Evolutionary conservation across 1,140 invertebrate species (phyloP), one percentile per base, ranked within the genome.

Genomic region (Ceratitis capitata): DNA sequence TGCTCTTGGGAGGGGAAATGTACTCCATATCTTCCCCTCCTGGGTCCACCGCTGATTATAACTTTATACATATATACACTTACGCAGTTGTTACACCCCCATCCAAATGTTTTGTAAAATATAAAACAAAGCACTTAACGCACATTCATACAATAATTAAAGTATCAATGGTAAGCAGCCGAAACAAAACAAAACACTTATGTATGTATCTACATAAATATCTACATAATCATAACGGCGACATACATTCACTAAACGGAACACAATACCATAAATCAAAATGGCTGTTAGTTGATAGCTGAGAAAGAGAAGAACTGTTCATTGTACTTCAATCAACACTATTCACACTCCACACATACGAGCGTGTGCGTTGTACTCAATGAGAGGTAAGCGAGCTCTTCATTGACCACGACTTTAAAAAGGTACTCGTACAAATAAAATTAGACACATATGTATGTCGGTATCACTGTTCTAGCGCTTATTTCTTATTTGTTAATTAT

Each of bases 271-370:
- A 85, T 87, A 87, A 87, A 87, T 87, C 86, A 87, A 87, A 87
- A 87, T 87, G 86, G 86, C 83, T 86, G 83, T 58, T 47, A 45
- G 74, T 42, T 87, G 83, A 78, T 56, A 39, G 84, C 47, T 83
- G 53, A 61, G 85, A 56, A 47, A 85, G 61, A 74, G 61, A 58
- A 84, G 35, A 86, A 83, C 74, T 47, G 82, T 85, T 83, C 84
- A 87, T 84, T 85, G 82, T 82, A 85, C 86, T 86, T 86, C 86
- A 85, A 86, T 86, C 86, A 86, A 85, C 86, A 85, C 83, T 69
- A 86, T 35, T 51, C 39, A 23, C 2, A 23, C 39, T 39, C 39
- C 12, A 35, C n/a, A 26, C 32, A 5, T 42, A 39, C 35, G 1
- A 16, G 19, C 6, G 14, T 23, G 4, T 42, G 29, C 10, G 26